Conservation (phyloP, 1,140 invertebrate genomes). For the Listronotus oregonensis region DNA sequence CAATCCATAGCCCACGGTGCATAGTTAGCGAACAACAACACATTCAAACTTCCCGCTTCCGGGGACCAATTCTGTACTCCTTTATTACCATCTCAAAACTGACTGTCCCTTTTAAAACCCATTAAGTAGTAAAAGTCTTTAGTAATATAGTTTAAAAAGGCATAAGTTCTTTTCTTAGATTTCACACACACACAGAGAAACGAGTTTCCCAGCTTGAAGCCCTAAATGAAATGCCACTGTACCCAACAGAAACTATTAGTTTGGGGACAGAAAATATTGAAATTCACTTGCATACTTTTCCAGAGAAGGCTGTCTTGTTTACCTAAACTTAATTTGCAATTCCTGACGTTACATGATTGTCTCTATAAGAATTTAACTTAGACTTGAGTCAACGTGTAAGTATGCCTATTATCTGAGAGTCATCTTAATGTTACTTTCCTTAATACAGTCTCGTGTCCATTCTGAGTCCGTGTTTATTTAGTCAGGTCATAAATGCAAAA, state of each 20-base stretch:
- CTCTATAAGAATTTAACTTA: constrained; percentile 96
- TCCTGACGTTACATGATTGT: constrained; percentile 98
- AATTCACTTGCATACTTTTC: constrained; percentile 96
- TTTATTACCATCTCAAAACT: too few species aligned
- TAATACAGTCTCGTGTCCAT: too few species aligned
- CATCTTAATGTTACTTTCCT: neutral
- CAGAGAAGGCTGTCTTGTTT: constrained; percentile 91
- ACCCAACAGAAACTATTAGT: constrained; percentile 97
- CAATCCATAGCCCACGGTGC: too few species aligned
- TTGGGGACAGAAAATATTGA: constrained; percentile 99
- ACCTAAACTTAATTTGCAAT: constrained; percentile 98
- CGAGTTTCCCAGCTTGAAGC: constrained; percentile 91
- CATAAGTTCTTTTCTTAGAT: constrained; percentile 60
- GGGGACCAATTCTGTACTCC: too few species aligned
- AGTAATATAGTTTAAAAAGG: too few species aligned
- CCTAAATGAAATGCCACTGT: constrained; percentile 97
- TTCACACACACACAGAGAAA: constrained; percentile 86
- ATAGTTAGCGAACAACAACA: too few species aligned
- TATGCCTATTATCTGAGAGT: constrained; percentile 43
- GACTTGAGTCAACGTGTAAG: constrained; percentile 96
- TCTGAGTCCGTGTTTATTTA: too few species aligned
- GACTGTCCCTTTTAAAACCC: too few species aligned
- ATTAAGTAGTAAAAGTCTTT: too few species aligned
- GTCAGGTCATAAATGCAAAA: too few species aligned
- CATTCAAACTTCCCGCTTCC: too few species aligned